Conservation (phyloP, 2,888 invertebrate species). For the Augochlorella aurata region DNA sequence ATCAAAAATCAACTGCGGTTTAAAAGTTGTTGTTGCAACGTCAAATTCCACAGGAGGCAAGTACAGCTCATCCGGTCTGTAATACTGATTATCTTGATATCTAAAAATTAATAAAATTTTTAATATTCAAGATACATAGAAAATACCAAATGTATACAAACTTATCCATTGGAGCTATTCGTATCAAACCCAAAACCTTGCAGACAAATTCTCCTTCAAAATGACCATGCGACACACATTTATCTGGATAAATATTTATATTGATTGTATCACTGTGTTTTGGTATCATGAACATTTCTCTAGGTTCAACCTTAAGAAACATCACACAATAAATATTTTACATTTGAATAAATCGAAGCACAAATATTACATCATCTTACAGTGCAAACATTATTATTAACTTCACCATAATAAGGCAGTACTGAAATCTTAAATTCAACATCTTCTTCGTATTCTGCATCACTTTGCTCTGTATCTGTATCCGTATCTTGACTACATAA, state of each 20-base stretch:
- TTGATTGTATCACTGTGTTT: slow-evolving; percentile 56
- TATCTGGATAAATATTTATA: slow-evolving; percentile 49
- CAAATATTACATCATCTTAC: slow-evolving; percentile 48
- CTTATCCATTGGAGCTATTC: slow-evolving; percentile 68
- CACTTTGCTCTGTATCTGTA: not conserved
- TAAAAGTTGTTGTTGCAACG: slow-evolving; percentile 49
- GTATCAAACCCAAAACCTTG: slow-evolving; percentile 66
- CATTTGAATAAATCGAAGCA: not conserved
- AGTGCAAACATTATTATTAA: slow-evolving; percentile 49
- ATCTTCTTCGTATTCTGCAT: not conserved
- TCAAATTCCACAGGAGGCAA: slow-evolving; percentile 65
- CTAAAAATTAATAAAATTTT: slow-evolving; percentile 41
- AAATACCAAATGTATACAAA: slow-evolving; percentile 36
- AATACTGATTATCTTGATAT: slow-evolving; percentile 63
- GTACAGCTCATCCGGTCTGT: slow-evolving; percentile 66
- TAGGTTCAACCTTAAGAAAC: slow-evolving; percentile 37
- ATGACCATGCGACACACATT: slow-evolving; percentile 24
- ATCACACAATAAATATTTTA: not conserved
- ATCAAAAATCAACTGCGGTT: slow-evolving; percentile 63
- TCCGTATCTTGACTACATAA: not conserved
- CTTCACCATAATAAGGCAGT: slow-evolving; percentile 69
- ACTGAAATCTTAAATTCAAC: slow-evolving; percentile 64
- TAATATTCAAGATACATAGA: slow-evolving; percentile 1
- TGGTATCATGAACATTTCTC: slow-evolving; percentile 66
- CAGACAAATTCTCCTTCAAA: slow-evolving; percentile 43